Evolutionary conservation across 2,888 invertebrate genomes (phyloP).

Genomic region (Periphyllus acericola): DNA sequence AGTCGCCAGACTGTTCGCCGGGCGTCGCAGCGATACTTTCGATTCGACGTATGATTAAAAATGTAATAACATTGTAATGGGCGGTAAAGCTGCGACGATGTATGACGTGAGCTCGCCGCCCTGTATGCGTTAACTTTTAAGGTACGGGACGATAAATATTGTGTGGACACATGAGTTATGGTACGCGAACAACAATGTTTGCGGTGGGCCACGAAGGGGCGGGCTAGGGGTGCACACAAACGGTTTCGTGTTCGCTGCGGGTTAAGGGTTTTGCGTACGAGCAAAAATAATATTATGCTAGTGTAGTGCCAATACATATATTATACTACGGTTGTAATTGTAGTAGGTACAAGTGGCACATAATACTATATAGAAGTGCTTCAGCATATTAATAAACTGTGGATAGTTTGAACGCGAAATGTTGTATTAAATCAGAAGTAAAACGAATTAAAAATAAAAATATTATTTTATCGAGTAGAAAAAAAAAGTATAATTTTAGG

Average conservation of each 20-base stretch:
- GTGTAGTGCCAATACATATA: not conserved
- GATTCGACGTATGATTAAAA: not conserved
- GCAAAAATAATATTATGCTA: not conserved
- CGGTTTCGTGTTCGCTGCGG: not conserved
- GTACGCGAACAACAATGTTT: not conserved
- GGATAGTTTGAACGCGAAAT: not conserved
- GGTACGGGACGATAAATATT: not conserved
- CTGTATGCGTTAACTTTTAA: not conserved
- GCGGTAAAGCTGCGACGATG: not conserved
- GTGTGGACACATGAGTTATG: not conserved
- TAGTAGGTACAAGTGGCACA: not conserved
- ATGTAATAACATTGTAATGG: not conserved
- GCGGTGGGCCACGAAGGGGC: not conserved
- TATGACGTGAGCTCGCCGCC: not conserved
- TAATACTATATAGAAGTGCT: not conserved
- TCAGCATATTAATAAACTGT: not conserved
- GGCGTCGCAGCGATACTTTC: not conserved
- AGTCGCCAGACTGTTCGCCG: not conserved
- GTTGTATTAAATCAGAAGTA: too few species aligned
- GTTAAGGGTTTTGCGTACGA: not conserved
- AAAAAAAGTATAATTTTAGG: too few species aligned
- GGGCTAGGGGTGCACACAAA: not conserved
- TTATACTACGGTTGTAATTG: not conserved
- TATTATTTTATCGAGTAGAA: too few species aligned
- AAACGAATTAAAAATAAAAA: too few species aligned